Conservation (phyloP, 1,140 invertebrate genomes). For the Daktulosphaira vitifoliae region DNA sequence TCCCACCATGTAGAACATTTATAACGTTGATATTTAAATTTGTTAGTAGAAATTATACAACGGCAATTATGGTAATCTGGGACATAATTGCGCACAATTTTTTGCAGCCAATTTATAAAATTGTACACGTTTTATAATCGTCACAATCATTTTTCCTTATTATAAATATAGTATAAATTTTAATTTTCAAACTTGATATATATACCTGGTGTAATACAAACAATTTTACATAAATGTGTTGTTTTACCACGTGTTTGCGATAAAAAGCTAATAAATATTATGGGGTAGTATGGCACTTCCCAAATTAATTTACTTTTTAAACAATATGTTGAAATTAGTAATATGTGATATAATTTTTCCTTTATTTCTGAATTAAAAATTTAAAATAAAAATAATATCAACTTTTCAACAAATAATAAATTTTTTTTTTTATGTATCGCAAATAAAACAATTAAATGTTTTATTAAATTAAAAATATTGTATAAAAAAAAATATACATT, state of each 20-base stretch:
- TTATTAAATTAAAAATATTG: too few relatives aligned
- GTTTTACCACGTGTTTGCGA: neutral
- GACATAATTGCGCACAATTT: neutral
- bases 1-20: too few relatives aligned
- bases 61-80: neutral
- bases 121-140: neutral
- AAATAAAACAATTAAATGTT: too few relatives aligned
- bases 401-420: too few relatives aligned
- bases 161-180: neutral
- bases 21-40: too few relatives aligned
- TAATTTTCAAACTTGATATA: conserved; percentile 2
- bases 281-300: neutral
- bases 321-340: too few relatives aligned
- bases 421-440: too few relatives aligned
- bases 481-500: too few relatives aligned
- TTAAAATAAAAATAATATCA: too few relatives aligned
- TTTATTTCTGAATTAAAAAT: too few relatives aligned
- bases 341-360: too few relatives aligned
- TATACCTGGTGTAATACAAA: neutral
- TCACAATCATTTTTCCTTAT: neutral
- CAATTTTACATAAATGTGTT: neutral
- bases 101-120: neutral
- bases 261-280: neutral
- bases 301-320: neutral
- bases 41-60: too few relatives aligned